Evolutionary conservation across 2,888 invertebrate species (phyloP), one percentile per base, ranked within the genome.

Genomic region (Drosophila rellima): DNA sequence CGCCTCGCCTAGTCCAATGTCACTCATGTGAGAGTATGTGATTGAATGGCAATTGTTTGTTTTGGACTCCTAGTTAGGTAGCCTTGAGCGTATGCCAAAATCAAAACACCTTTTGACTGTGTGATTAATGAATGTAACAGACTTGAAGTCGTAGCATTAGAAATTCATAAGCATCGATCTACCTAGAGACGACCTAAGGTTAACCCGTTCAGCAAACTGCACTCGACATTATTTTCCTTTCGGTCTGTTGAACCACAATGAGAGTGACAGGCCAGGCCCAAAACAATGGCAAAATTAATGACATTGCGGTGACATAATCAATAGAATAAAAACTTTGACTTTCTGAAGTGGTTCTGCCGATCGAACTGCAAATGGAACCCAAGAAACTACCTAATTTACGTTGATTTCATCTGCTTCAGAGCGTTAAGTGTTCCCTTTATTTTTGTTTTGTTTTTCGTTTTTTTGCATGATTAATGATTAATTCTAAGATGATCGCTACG

Each of bases 41-140:
- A 63, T 60, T 74, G 66, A 40, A 35, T 60, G 79, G 69, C 77
- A 75, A 82, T 75, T 80, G 82, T 79, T 79, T 81, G 57, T 48
- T 54, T 73, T 65, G 76, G 59, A 47, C 82, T 67, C 60, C 74
- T 74, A 74, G 71, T 74, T 66, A 64, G 45, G 82, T 73, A 68
- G 70, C 88, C 88, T 83, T 83, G 88, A 82, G 82, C 83, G 83
- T 88, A 88, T 82, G 88, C 83, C 88, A 88, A 82, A 82, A 79
- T 86, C 74, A 55, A 78, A 84, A 79, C 76, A 84, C 86, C 63
- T 66, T 78, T 79, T 68, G 60, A 54, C 54, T 45, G 35, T 23
- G 70, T 90, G 90, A 90, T 90, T 88, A 90, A 90, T 91, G 87
- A 79, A 45, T 60, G 54, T 64, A n/a, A n/a, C n/a, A n/a, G n/a